These are phyloP conservation scores for Rhingia campestris DNA, from an alignment of 2,888 invertebrate genomes.

Conservation along the genomic window DNA sequence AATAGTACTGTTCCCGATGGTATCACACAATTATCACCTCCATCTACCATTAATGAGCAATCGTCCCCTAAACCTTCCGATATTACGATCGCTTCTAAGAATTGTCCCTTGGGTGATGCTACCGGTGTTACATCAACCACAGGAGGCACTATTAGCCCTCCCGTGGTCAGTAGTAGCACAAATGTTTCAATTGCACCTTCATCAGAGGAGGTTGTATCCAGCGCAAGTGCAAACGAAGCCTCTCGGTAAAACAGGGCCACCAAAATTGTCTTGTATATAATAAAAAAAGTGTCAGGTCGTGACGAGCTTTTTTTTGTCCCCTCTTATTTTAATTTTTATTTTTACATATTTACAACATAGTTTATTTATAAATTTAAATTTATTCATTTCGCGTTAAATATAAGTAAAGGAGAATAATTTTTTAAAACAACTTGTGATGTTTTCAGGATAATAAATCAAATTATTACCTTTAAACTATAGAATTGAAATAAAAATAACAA, in stretches of 20 bases:
- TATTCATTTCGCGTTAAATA: slow-evolving; percentile 35
- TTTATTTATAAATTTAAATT: slow-evolving; percentile 44
- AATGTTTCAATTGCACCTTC: slow-evolving; percentile 75
- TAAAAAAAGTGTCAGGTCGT: slow-evolving; percentile 15
- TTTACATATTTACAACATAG: slow-evolving; percentile 22
- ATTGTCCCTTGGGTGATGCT: slow-evolving; percentile 73
- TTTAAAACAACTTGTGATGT: slow-evolving; percentile 62
- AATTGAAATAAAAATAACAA: slow-evolving; percentile 32
- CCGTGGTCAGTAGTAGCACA: slow-evolving; percentile 82
- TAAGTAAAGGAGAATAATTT: slow-evolving; percentile 23
- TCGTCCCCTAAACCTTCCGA: slow-evolving; percentile 68
- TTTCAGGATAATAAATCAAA: slow-evolving; percentile 43
- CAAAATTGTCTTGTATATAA: slow-evolving; percentile 50
- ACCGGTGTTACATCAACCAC: slow-evolving; percentile 81
- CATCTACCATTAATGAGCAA: slow-evolving; percentile 74
- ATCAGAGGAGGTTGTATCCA: slow-evolving; percentile 79
- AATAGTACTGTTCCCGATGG: slow-evolving; percentile 64
- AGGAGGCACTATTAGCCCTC: slow-evolving; percentile 80
- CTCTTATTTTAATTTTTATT: slow-evolving; percentile 25
- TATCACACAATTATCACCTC: slow-evolving; percentile 62
- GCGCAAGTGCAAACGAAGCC: slow-evolving; percentile 77
- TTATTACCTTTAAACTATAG: slow-evolving; percentile 52
- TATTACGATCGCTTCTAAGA: slow-evolving; percentile 54
- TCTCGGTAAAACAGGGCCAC: slow-evolving; percentile 49
- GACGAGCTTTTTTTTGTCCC: slow-evolving; percentile 11